These are phyloP conservation scores for Aspidoscelis tigris DNA, from an alignment of 2,113 vertebrate genomes.

Conservation along the genomic window DNA sequence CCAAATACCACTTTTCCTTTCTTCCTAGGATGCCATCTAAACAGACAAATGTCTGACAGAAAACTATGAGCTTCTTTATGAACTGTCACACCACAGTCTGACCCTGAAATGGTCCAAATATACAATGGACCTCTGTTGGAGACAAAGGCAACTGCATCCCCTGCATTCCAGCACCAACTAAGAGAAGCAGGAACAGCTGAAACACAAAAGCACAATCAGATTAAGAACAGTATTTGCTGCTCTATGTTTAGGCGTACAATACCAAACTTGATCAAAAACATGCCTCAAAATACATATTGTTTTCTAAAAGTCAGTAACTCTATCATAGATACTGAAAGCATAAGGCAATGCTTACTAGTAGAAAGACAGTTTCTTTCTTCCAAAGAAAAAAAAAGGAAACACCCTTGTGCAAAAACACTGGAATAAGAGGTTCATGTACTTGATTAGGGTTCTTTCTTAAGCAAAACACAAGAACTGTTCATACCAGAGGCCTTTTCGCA, in stretches of 20 bases:
- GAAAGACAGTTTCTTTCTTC: not conserved
- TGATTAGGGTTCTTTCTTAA: not conserved
- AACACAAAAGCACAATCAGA: slow-evolving; percentile 22
- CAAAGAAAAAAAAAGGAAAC: not conserved
- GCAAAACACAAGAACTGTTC: not conserved
- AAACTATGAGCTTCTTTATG: slow-evolving; percentile 96
- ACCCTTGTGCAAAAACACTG: not conserved
- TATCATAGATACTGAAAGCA: not conserved
- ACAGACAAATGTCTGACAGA: slow-evolving; percentile 91
- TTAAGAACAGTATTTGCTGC: not conserved
- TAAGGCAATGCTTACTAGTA: not conserved
- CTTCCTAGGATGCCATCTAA: slow-evolving; percentile 92
- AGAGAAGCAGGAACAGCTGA: slow-evolving; percentile 89
- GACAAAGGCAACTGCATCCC: slow-evolving; percentile 87
- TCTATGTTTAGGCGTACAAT: not conserved
- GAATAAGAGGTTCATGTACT: not conserved
- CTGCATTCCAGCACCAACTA: slow-evolving; percentile 92
- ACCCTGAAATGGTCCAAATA: slow-evolving; percentile 88
- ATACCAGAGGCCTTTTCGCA: not conserved
- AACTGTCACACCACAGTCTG: slow-evolving; percentile 83
- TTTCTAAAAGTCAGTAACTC: not conserved
- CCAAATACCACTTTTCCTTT: slow-evolving; percentile 94
- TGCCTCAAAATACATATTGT: not conserved
- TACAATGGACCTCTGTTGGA: slow-evolving; percentile 92
- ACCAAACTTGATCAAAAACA: not conserved